Percentiles rank a stretch among this genome's conserved stretches.
Evolutionary conservation across 2,888 invertebrate genomes (phyloP).

Genomic region (Micoletzkya japonica): DNA sequence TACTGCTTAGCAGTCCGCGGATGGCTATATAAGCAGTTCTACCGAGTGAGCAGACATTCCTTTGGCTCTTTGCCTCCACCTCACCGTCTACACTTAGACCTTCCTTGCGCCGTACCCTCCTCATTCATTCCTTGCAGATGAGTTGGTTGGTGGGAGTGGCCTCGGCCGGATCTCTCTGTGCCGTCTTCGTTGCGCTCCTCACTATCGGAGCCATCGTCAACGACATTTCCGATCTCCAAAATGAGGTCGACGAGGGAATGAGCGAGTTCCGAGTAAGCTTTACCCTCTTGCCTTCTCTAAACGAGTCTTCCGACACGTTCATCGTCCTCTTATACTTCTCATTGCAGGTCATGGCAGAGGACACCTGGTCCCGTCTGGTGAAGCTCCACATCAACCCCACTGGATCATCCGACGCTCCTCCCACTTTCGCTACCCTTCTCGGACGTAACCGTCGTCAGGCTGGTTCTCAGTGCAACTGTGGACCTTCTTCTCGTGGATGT

Average conservation of each 20-base stretch:
- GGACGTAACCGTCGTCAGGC: conserved; percentile 29
- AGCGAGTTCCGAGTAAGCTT: conserved; percentile 39
- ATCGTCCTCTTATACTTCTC: background rate
- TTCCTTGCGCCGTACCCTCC: background rate
- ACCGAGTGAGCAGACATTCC: too few species aligned
- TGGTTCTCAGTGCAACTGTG: conserved; percentile 25
- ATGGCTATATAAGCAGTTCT: too few species aligned
- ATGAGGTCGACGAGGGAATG: conserved; percentile 42
- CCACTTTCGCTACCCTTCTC: conserved; percentile 27
- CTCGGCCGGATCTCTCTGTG: conserved; percentile 43
- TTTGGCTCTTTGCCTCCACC: too few species aligned
- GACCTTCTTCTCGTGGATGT: conserved; percentile 27
- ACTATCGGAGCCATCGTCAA: conserved; percentile 45
- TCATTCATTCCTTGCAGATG: conserved; percentile 7
- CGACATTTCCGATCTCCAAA: conserved; percentile 44
- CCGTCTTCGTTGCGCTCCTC: conserved; percentile 39
- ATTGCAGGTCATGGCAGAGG: conserved; percentile 29
- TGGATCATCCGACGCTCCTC: conserved; percentile 27
- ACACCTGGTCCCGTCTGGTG: conserved; percentile 28
- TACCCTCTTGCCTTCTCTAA: background rate
- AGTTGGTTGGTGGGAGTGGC: conserved; percentile 36
- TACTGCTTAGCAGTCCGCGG: too few species aligned
- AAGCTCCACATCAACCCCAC: conserved; percentile 27
- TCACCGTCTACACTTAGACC: background rate
- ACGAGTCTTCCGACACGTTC: background rate